Base-by-base conservation (phyloP, 2,797 vertebrate genomes). In the Anomalospiza imberbis region DNA sequence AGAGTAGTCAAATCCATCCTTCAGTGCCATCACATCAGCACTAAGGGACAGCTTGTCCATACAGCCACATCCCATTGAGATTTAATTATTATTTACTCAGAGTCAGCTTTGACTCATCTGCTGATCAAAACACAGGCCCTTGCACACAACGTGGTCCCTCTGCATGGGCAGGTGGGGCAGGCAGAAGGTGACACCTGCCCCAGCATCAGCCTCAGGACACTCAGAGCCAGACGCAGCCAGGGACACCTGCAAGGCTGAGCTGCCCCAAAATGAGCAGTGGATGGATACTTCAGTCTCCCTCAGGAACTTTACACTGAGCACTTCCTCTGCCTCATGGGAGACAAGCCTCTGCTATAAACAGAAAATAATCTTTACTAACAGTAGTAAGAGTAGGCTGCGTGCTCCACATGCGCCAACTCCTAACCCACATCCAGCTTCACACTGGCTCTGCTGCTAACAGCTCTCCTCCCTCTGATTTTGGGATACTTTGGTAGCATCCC, bases 191-290 rank as follows among this genome's bases (percentile, higher is more conserved):
- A 5, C 32, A 29, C 31, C 60, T 4, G 1, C 54, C 50, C 31
- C 68, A 71, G 44, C 26, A 38, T 13, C 61, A 40, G 15, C 62
- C 71, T 81, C 0, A 0, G 20, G 38, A 48, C 29, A 26, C 44
- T 8, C 4, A 10, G 26, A 26, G 16, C 38, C 71, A 47, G 31
- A 8, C 13, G 44, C 42, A 57, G 36, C 13, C 48, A 28, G 14
- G 2, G 3, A 48, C 19, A 50, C 10, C 40, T 10, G 2, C 1
- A 1, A n/a, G 21, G 32, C 38, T 4, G 28, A 80, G 48, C 31
- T 25, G 44, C 13, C 51, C 45, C 24, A 18, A 53, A 21, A 83
- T 0, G 0, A 34, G n/a, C 21, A 14, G 2, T 0, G 44, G 36
- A 7, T 0, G 44, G 36, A 7, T 28, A 3, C 17, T 28, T 48